phyloP scores from a whole-genome alignment of 2,888 invertebrate species.

The Andrena flavipes region DNA sequence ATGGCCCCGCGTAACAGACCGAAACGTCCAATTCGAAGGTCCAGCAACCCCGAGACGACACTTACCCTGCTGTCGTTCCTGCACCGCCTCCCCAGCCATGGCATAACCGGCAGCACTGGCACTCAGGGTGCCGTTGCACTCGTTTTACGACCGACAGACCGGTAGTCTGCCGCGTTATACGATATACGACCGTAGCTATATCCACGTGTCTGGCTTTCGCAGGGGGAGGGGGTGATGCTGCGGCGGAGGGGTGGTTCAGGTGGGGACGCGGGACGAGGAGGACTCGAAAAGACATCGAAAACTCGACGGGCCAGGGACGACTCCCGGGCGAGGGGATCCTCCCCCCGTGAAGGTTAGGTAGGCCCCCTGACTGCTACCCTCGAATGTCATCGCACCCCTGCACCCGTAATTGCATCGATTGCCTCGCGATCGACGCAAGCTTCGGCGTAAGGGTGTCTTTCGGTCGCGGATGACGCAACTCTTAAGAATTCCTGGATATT shows the following conservation, averaged over 20 bases:
- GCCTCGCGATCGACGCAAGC: constrained; percentile 4
- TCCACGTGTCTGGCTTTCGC: constrained; percentile 73
- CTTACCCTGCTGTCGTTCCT: constrained; percentile 30
- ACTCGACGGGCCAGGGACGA: constrained; percentile 32
- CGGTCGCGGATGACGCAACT: too few relatives aligned
- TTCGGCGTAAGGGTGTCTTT: too few relatives aligned
- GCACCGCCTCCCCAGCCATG: constrained; percentile 30
- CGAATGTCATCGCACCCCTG: not conserved
- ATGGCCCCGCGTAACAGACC: constrained; percentile 18
- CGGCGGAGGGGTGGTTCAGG: constrained; percentile 5
- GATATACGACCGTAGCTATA: constrained; percentile 74
- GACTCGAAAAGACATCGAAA: constrained; percentile 49
- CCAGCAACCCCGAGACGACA: constrained; percentile 53
- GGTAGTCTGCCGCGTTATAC: constrained; percentile 80
- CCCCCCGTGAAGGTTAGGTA: not conserved
- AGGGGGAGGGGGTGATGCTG: not conserved
- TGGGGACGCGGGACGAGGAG: constrained; percentile 9
- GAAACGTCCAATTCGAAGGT: constrained; percentile 32
- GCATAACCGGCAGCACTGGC: constrained; percentile 56
- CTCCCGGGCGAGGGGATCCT: constrained; percentile 31
- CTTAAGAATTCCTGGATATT: too few relatives aligned
- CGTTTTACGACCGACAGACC: constrained; percentile 81
- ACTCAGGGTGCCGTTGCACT: constrained; percentile 73
- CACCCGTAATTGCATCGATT: constrained; percentile 32
- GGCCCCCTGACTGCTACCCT: not conserved